Evolutionary conservation across 2,888 invertebrate genomes (phyloP), one percentile per base, ranked within the genome.

Genomic region (Protophormia terraenovae): DNA sequence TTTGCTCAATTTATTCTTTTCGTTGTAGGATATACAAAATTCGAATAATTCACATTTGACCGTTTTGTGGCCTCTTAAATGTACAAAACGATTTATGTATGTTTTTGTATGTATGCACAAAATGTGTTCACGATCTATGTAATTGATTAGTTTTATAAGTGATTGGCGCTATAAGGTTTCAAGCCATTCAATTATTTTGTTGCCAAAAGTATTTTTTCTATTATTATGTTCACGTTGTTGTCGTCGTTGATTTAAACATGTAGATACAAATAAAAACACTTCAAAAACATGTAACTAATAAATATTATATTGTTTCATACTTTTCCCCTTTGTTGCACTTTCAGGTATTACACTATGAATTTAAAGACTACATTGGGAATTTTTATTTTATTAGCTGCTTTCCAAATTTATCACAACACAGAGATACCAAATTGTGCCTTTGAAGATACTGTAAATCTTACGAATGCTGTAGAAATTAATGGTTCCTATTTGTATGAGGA

Each of bases 401-500:
- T 79, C n/a, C 66, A 67, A 78, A 67, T 73, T n/a, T 72, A 76
- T 19, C 58, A 35, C 69, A 64, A 50, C 38, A 58, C 41, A 24
- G 82, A 53, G 16, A 69, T 87, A 80, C 76, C 86, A n/a, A 83
- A 81, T 73, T 90, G 90, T 77, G 73, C 76, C 22, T 89, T 85
- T 75, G 83, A 86, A 47, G 89, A 90, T 22, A 88, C 89, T 10
- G 89, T 89, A 1, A 88, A 90, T 78, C 87, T 91, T 47, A 88
- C 88, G 4, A 83, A 81, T 41, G 88, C 88, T 29, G 45, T 64
- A 24, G 66, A 75, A 58, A 81, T 88, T 7, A 88, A 89, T 82
- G 90, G 90, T 50, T 89, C 89, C 27, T 89, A 90, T 84, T 29
- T 89, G 7, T 88, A 88, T 85, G 87, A 89, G 29, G 85, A 86